Percentiles rank a stretch among this genome's conserved stretches.
These are phyloP conservation scores for Lacerta viridis DNA, from an alignment of 2,797 vertebrate species.

Conservation along the genomic window DNA sequence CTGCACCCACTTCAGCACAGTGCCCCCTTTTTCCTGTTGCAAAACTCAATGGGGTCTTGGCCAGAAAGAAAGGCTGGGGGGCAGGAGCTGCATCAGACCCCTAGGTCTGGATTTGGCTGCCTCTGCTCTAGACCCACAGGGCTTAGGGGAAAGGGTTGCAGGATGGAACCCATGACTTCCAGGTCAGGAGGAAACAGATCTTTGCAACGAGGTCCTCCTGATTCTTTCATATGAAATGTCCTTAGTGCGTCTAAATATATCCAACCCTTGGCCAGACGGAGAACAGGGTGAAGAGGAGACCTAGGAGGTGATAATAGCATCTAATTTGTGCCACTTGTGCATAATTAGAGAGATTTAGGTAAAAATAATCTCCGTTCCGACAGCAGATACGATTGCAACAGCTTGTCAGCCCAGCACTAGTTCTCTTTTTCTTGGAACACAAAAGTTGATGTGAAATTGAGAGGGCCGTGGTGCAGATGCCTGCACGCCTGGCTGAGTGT, in stretches of 20 bases:
- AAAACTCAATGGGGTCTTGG: too few species aligned
- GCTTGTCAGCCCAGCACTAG: constrained; percentile 41
- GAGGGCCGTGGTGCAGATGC: constrained; percentile 55
- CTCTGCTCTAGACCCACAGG: not conserved
- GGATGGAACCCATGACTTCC: not conserved
- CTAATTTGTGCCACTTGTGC: constrained; percentile 37
- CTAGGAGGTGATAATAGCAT: constrained; percentile 8
- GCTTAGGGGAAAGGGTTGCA: not conserved
- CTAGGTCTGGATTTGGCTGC: not conserved
- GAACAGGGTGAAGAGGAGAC: not conserved
- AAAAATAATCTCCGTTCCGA: constrained; percentile 27
- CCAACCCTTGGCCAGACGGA: constrained; percentile 32
- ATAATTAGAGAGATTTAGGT: constrained; percentile 39
- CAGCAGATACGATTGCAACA: constrained; percentile 19
- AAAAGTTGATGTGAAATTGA: constrained; percentile 67
- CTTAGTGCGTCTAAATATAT: constrained; percentile 22
- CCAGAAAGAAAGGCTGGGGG: not conserved
- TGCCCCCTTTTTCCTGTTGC: too few species aligned
- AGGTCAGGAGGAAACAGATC: not conserved
- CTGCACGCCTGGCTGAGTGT: constrained; percentile 53
- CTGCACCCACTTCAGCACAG: too few species aligned
- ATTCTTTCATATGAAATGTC: constrained; percentile 2
- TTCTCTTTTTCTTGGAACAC: constrained; percentile 62
- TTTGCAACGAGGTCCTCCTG: not conserved
- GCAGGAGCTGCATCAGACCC: too few species aligned